Evolutionary conservation across 2,797 vertebrate species (phyloP), one percentile per base, ranked within the genome.

Genomic region (Pagetopsis macropterus): DNA sequence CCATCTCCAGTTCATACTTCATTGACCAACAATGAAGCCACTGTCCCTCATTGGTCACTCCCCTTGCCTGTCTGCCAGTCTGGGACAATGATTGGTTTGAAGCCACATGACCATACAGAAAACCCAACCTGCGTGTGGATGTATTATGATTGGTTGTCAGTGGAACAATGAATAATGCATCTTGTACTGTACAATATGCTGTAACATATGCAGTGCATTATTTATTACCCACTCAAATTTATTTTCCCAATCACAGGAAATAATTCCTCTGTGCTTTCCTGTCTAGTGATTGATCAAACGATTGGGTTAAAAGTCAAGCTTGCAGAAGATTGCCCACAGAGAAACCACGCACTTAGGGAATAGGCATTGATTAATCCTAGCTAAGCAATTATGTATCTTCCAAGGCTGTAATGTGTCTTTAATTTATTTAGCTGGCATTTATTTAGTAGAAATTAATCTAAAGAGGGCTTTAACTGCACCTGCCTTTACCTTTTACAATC

Each of bases 341-440:
- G 64, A 70, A 76, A 61, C 49, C 10, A 9, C 12, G 61, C 70
- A 82, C 62, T 87, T 71, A 72, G 4, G 43, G 59, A 86, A 76
- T 55, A 43, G 40, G 58, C 70, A 84, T 76, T 76, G 76, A 88
- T 85, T 83, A 78, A 78, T 83, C 50, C 13, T 45, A 2, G 19
- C 68, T 57, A 58, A 74, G 54, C 51, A 78, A 82, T 88, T 78
- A 82, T 65, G 57, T 56, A 79, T 76, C 59, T 76, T 73, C 23
- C 48, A 70, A 75, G 58, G 46, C 55, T 66, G 41, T 78, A 65
- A 82, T 75, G 54, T 70, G 49, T 71, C 68, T 82, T 87, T 80
- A 82, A 82, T 85, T 83, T 16, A 78, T 85, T 89, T 58, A 70
- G 52, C 45, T 65, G 50, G n/a, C 14, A 64, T 77, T n/a, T 78